Evolutionary conservation across 2,888 invertebrate genomes (phyloP).

Genomic region (Marronus borbonicus): DNA sequence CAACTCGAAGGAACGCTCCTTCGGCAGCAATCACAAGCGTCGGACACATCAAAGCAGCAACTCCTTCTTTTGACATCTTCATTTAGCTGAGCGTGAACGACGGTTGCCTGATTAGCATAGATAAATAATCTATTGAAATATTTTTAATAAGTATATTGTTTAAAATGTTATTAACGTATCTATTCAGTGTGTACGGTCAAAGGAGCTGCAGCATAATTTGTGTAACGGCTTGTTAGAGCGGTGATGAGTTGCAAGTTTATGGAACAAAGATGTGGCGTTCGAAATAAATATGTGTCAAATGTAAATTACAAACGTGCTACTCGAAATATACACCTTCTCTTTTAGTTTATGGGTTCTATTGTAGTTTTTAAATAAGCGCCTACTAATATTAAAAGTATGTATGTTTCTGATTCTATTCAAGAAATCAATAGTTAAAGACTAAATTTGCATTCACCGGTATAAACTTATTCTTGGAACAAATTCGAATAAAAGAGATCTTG

Average conservation of each 20-base stretch:
- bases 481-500: too few species aligned
- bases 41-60: constrained; percentile 34
- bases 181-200: constrained; percentile 7
- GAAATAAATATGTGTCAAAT: constrained; percentile 2
- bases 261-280: background rate
- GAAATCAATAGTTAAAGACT: too few species aligned
- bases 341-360: too few species aligned
- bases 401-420: too few species aligned
- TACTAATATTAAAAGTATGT: too few species aligned
- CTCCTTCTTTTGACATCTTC: constrained; percentile 39
- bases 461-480: too few species aligned
- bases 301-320: background rate
- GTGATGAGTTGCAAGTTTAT: constrained; percentile 13
- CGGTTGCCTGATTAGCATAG: constrained; percentile 35
- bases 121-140: constrained; percentile 38
- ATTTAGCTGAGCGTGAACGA: constrained; percentile 12
- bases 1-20: constrained; percentile 4
- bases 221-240: constrained; percentile 12
- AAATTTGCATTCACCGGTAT: too few species aligned
- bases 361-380: too few species aligned
- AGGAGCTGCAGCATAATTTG: background rate
- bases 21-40: constrained; percentile 2
- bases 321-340: background rate
- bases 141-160: constrained; percentile 37
- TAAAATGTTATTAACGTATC: constrained; percentile 34